A percentile compares a stretch with the other conserved stretches of the same genome.
Conservation (phyloP, 2,888 invertebrate genomes). For the Notodonta ziczac region DNA sequence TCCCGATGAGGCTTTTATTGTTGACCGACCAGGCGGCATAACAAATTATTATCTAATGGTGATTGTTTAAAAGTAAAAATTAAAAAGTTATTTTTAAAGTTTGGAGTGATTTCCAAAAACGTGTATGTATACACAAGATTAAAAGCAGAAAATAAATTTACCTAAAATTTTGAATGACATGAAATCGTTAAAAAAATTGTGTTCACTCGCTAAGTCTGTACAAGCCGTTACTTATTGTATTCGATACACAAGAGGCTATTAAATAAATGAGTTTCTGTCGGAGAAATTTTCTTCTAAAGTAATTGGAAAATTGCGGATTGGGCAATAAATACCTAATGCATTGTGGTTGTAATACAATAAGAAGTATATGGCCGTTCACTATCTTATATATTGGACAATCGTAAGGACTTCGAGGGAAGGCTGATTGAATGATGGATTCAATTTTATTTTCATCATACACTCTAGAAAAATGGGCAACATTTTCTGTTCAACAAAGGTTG, state of each 20-base stretch:
- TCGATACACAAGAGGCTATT: neutral
- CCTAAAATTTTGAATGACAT: no score
- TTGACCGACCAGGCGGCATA: no score
- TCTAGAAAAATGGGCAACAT: no score
- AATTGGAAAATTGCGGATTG: conserved; percentile 1
- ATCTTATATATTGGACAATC: neutral
- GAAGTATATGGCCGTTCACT: neutral
- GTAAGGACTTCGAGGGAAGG: neutral
- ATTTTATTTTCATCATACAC: neutral
- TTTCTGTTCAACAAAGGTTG: no score
- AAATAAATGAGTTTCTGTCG: conserved; percentile 1
- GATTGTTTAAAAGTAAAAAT: no score
- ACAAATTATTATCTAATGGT: no score
- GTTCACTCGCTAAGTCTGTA: neutral
- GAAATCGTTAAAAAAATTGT: no score
- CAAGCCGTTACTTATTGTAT: neutral
- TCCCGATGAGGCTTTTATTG: no score
- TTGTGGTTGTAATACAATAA: neutral
- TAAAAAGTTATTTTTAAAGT: no score
- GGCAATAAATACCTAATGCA: conserved; percentile 1
- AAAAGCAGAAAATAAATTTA: no score
- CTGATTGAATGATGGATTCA: neutral
- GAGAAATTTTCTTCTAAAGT: neutral
- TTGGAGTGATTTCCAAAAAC: no score
- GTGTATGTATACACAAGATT: no score